phyloP scores from a whole-genome alignment of 1,140 invertebrate species.

The Brachionus rotundiformis region DNA sequence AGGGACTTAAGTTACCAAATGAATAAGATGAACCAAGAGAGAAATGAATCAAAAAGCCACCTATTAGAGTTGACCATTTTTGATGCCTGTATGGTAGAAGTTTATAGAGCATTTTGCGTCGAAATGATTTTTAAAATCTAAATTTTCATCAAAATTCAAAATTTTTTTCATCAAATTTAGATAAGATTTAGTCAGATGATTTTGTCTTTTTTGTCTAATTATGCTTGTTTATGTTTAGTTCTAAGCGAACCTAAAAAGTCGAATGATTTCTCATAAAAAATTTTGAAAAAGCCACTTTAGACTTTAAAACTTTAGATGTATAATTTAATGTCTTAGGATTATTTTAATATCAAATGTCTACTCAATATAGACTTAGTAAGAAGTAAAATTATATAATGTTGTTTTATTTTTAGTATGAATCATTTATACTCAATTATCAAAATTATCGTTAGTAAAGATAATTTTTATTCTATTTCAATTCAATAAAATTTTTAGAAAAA shows the following conservation, averaged over 20 bases:
- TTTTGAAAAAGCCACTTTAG: background rate
- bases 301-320: background rate
- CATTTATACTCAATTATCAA: too few species aligned
- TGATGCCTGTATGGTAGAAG: background rate
- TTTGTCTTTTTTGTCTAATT: background rate
- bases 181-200: background rate
- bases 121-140: background rate
- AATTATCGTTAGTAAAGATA: too few species aligned
- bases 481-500: too few species aligned
- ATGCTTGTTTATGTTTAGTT: background rate
- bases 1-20: constrained; percentile 62
- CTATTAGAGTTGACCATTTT: constrained; percentile 43
- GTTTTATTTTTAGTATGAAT: too few species aligned
- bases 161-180: background rate
- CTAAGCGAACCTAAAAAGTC: background rate
- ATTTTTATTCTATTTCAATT: too few species aligned
- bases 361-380: too few species aligned
- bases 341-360: too few species aligned
- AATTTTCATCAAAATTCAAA: background rate
- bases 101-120: constrained; percentile 6
- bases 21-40: constrained; percentile 24
- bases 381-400: too few species aligned
- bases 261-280: background rate
- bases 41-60: constrained; percentile 46
- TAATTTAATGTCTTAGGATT: background rate